Evolutionary conservation across 2,113 vertebrate genomes (phyloP).

Genomic region (Puma concolor): DNA sequence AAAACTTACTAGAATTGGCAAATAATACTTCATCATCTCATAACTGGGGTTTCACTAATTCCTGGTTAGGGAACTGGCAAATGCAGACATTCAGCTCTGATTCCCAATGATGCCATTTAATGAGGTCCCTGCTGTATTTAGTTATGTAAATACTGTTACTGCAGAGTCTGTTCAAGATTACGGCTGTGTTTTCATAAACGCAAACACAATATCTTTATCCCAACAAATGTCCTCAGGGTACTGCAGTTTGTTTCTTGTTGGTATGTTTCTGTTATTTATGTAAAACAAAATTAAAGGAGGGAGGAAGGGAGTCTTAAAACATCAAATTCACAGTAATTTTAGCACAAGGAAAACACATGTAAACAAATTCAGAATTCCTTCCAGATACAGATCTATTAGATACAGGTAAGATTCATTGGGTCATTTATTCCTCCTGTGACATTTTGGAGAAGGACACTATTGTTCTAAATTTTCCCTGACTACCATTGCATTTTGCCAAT

Average conservation of each 20-base stretch:
- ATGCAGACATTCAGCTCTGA: not conserved
- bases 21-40: not conserved
- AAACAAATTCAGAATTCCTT: slow-evolving; percentile 16
- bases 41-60: slow-evolving; percentile 20
- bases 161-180: not conserved
- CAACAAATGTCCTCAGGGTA: not conserved
- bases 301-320: not conserved
- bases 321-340: not conserved
- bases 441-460: not conserved
- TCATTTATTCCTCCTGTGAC: not conserved
- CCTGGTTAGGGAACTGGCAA: slow-evolving; percentile 35
- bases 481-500: not conserved
- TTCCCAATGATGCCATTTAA: not conserved
- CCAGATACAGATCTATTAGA: not conserved
- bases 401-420: not conserved
- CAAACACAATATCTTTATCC: slow-evolving; percentile 13
- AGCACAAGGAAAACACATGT: not conserved
- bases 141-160: slow-evolving; percentile 54
- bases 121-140: slow-evolving; percentile 53
- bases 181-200: not conserved
- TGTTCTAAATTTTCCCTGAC: not conserved
- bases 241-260: not conserved
- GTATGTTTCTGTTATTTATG: not conserved
- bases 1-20: not conserved
- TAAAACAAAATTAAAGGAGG: not conserved